Conservation (phyloP, 2,113 vertebrate species). For the Mungos mungo region DNA sequence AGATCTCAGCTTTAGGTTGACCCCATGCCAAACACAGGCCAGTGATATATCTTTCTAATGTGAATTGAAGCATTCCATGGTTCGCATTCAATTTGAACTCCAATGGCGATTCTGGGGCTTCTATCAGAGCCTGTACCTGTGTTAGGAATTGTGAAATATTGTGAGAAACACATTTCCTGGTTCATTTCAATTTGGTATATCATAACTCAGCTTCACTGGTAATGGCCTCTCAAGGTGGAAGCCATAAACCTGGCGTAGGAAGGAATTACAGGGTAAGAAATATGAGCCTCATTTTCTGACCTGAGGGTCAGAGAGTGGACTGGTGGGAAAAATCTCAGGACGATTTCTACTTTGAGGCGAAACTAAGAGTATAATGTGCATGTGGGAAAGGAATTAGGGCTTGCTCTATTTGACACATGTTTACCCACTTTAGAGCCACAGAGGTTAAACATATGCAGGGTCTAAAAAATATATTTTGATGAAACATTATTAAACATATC, state of each 20-base stretch:
- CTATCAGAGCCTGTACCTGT: constrained; percentile 33
- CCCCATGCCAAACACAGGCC: neutral
- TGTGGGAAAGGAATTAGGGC: neutral
- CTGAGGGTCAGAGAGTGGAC: constrained; percentile 21
- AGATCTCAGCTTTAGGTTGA: constrained; percentile 51
- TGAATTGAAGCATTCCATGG: constrained; percentile 17
- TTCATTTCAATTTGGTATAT: constrained; percentile 71
- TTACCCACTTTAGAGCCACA: neutral
- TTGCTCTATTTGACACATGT: neutral
- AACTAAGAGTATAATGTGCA: neutral
- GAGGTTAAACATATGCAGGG: neutral
- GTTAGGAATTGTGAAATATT: constrained; percentile 61
- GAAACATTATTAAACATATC: neutral
- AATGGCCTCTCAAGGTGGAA: constrained; percentile 76
- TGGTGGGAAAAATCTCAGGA: neutral
- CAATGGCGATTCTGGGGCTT: constrained; percentile 47
- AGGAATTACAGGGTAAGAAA: constrained; percentile 60
- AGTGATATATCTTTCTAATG: constrained; percentile 25
- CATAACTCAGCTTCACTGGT: constrained; percentile 74
- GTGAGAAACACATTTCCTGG: constrained; percentile 66
- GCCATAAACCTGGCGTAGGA: constrained; percentile 46
- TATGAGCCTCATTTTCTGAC: constrained; percentile 61
- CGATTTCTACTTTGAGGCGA: neutral
- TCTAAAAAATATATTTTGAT: constrained; percentile 1
- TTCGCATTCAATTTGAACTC: constrained; percentile 62